Evolutionary conservation across 1,140 invertebrate species (phyloP), one percentile per base, ranked within the genome.

Genomic region (Drosophila ananassae): DNA sequence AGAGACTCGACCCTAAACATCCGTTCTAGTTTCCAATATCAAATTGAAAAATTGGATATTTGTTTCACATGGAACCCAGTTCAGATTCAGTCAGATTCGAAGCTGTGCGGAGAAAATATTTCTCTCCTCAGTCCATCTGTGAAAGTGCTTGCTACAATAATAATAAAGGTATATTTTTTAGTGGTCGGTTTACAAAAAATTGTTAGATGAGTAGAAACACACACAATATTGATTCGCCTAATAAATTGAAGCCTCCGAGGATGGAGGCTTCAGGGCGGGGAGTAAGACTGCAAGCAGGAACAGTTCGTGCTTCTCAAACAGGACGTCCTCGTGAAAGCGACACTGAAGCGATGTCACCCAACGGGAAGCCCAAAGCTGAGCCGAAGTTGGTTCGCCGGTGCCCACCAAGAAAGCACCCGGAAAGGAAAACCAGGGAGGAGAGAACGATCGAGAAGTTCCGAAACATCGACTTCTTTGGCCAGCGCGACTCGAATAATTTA

Each of bases 381-480:
- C 7, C 2, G 0, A 17, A 24, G 0, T 3, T 7, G 1, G 60
- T 64, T n/a, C 39, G 37, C 1, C 12, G 7, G 2, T 89, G 83
- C 13, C 79, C 76, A 9, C 30, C 8, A 9, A 54, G 34, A 10
- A 89, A 79, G 25, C 30, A 68, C 5, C 32, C 48, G 9, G 72
- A 52, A 8, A 48, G 3, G 1, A 46, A 50, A 34, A 77, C 73
- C 0, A 67, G 63, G 13, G 60, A 54, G n/a, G 63, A 89, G 30
- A 48, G 37, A 6, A 62, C 46, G 4, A 89, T 89, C 3, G 22
- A 58, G 7, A 58, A 79, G 22, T 89, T 89, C n/a, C 76, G 81
- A 21, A 89, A 89, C 17, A 79, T 89, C 9, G 77, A 89, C 10
- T 89, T 89, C 30, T 73, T 81, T 0, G 41, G 48, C 0, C 57